These are phyloP conservation scores for Drepana falcataria DNA, from an alignment of 2,888 invertebrate genomes.

Conservation along the genomic window DNA sequence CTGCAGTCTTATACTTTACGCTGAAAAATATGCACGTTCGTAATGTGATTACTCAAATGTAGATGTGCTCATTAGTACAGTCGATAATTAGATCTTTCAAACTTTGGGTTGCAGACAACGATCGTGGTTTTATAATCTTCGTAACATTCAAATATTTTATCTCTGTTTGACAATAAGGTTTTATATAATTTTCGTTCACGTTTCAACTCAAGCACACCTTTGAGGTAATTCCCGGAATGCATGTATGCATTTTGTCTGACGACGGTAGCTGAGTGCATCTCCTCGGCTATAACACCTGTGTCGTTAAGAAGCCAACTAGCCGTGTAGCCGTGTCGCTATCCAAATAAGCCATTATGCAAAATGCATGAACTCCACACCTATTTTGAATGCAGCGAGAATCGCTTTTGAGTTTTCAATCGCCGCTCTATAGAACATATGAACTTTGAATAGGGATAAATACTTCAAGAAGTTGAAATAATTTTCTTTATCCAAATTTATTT, in stretches of 20 bases:
- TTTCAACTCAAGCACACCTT: background rate
- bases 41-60: too few species aligned
- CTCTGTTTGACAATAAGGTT: too few species aligned
- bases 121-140: too few species aligned
- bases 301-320: background rate
- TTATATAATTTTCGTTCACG: too few species aligned
- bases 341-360: constrained; percentile 33
- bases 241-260: background rate
- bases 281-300: background rate
- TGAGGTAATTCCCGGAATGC: background rate
- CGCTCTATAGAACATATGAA: constrained; percentile 20
- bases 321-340: constrained; percentile 6
- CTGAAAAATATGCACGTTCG: too few species aligned
- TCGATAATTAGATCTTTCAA: too few species aligned
- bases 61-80: too few species aligned
- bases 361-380: constrained; percentile 21
- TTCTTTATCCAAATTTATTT: too few species aligned
- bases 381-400: constrained; percentile 4
- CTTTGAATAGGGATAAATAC: constrained; percentile 2
- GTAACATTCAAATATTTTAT: too few species aligned
- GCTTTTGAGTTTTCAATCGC: constrained; percentile 15
- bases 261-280: background rate
- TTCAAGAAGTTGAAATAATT: too few species aligned
- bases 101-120: too few species aligned
- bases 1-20: too few species aligned